A percentile compares a stretch with the other conserved stretches of the same genome.
Evolutionary conservation across 2,113 vertebrate genomes (phyloP).

Genomic region (Lepus timidus): DNA sequence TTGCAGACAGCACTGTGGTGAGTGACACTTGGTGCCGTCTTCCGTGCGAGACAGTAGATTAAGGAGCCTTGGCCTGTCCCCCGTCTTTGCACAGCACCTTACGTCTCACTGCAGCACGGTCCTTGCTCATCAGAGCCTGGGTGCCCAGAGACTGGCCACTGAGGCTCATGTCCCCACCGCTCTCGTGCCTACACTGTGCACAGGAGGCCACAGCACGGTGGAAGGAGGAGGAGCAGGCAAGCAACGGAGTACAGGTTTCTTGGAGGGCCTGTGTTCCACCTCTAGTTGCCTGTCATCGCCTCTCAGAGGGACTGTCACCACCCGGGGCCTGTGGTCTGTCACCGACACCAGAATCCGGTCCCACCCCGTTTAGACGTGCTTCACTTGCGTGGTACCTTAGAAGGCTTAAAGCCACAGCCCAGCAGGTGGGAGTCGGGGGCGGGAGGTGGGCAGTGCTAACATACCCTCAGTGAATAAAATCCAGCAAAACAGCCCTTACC

Average conservation of each 20-base stretch:
- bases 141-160: not conserved
- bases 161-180: not conserved
- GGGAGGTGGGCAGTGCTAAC: not conserved
- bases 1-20: not conserved
- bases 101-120: not conserved
- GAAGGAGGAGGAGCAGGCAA: not conserved
- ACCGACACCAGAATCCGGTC: not conserved
- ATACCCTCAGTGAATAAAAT: not conserved
- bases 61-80: not conserved
- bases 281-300: not conserved
- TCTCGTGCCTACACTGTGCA: not conserved
- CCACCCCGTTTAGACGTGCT: not conserved
- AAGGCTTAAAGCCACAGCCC: not conserved
- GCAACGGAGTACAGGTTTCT: not conserved
- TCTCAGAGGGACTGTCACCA: not conserved
- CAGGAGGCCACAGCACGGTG: not conserved
- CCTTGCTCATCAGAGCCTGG: not conserved
- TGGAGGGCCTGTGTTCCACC: not conserved
- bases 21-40: not conserved
- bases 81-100: not conserved
- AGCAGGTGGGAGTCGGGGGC: not conserved
- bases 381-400: not conserved
- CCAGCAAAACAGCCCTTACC: not conserved
- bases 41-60: too few relatives aligned
- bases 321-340: not conserved